phyloP scores from a whole-genome alignment of 2,888 invertebrate genomes.

The Escarpia spicata region DNA sequence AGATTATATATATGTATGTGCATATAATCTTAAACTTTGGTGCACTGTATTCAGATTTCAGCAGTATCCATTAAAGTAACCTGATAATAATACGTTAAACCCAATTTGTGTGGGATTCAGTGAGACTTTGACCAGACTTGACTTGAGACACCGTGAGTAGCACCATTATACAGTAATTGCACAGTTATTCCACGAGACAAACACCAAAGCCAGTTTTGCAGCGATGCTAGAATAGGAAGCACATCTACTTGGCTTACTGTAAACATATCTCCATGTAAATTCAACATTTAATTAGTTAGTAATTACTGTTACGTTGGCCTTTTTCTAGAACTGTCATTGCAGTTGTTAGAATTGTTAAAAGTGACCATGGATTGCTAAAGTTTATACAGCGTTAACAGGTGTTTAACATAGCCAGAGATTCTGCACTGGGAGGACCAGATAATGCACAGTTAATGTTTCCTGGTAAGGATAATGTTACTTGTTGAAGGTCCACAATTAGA shows the following conservation, averaged over 20 bases:
- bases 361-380: neutral
- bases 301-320: neutral
- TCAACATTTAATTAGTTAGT: neutral
- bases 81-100: neutral
- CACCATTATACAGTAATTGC: neutral
- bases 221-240: neutral
- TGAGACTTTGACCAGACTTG: neutral
- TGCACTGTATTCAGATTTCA: neutral
- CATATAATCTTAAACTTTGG: neutral
- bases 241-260: neutral
- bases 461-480: neutral
- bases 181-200: neutral
- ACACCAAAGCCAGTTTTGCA: neutral
- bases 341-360: neutral
- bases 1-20: neutral
- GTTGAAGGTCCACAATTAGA: constrained; percentile 1
- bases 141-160: neutral
- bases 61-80: neutral
- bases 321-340: neutral
- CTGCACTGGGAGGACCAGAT: neutral
- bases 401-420: neutral
- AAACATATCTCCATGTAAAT: neutral
- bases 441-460: neutral
- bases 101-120: neutral
- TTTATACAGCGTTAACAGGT: neutral